Evolutionary conservation across 2,113 vertebrate species (phyloP).

Genomic region (Pelmatolapia mariae): DNA sequence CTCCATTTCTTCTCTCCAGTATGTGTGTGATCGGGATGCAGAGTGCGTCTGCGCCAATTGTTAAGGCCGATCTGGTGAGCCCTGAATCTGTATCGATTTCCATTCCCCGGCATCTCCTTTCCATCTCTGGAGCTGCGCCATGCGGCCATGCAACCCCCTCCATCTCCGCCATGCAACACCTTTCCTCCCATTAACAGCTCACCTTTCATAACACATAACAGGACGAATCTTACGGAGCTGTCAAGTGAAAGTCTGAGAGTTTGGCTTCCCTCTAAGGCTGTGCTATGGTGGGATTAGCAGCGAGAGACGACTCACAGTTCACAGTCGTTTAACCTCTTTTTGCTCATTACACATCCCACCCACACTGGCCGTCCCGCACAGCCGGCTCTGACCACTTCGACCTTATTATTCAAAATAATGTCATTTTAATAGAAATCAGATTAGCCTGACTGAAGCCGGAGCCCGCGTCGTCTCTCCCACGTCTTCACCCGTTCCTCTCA

Average conservation of each 20-base stretch:
- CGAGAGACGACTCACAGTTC: conserved; percentile 23
- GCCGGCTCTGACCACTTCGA: not conserved
- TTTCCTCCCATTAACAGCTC: conserved; percentile 58
- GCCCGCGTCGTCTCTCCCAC: not conserved
- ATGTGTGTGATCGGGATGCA: conserved; percentile 63
- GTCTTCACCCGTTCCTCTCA: not conserved
- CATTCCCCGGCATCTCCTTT: conserved; percentile 64
- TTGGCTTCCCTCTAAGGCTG: not conserved
- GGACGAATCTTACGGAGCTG: not conserved
- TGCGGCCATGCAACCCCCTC: conserved; percentile 41
- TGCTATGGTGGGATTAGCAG: conserved; percentile 16
- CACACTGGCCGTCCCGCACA: conserved; percentile 2
- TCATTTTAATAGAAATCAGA: conserved; percentile 54
- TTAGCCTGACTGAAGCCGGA: not conserved
- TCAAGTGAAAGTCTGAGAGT: not conserved
- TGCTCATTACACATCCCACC: conserved; percentile 34
- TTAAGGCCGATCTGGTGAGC: conserved; percentile 73
- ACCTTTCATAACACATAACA: conserved; percentile 43
- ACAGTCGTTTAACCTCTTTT: conserved; percentile 24
- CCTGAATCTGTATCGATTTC: conserved; percentile 73
- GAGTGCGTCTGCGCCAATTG: conserved; percentile 62
- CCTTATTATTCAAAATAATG: conserved; percentile 46
- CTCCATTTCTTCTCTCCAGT: not conserved
- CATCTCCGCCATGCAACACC: conserved; percentile 50
- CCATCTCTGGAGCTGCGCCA: conserved; percentile 65